Percentiles rank a stretch among this genome's conserved stretches.
Conservation (phyloP, 2,888 invertebrate species). For the Siphlonurus alternatus region DNA sequence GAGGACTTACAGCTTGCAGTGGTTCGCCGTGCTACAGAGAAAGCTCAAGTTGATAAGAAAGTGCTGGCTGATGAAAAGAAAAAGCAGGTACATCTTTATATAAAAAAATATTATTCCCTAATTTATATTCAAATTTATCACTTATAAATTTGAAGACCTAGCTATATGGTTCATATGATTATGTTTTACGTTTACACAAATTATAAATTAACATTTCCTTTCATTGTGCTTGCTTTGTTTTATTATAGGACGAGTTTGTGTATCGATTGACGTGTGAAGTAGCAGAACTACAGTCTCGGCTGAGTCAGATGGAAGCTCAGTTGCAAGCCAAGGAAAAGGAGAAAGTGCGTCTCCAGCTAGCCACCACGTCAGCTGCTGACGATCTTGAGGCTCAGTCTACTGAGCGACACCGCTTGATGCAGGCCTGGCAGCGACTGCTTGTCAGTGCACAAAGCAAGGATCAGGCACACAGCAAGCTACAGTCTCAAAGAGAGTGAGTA, state of each 20-base stretch:
- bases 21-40: constrained; percentile 46
- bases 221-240: too few relatives aligned
- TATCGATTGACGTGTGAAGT: constrained; percentile 50
- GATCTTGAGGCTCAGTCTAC: constrained; percentile 53
- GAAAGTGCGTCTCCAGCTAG: constrained; percentile 36
- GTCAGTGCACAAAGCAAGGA: constrained; percentile 51
- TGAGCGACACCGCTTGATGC: constrained; percentile 49
- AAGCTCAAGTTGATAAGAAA: constrained; percentile 38
- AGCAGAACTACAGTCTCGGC: constrained; percentile 48
- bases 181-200: too few relatives aligned
- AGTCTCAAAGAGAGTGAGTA: constrained; percentile 38
- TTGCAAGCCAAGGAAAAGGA: constrained; percentile 44
- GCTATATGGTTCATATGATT: too few relatives aligned
- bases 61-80: constrained; percentile 38
- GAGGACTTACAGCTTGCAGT: constrained; percentile 42
- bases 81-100: constrained; percentile 27
- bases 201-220: too few relatives aligned
- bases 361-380: constrained; percentile 49
- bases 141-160: too few relatives aligned
- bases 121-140: neutral
- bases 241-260: constrained; percentile 40
- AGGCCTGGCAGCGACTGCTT: constrained; percentile 59
- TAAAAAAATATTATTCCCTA: neutral
- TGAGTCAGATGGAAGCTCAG: constrained; percentile 45
- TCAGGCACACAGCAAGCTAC: constrained; percentile 41